Evolutionary conservation across 2,888 invertebrate genomes (phyloP).

Genomic region (Leptinotarsa tumamoca): DNA sequence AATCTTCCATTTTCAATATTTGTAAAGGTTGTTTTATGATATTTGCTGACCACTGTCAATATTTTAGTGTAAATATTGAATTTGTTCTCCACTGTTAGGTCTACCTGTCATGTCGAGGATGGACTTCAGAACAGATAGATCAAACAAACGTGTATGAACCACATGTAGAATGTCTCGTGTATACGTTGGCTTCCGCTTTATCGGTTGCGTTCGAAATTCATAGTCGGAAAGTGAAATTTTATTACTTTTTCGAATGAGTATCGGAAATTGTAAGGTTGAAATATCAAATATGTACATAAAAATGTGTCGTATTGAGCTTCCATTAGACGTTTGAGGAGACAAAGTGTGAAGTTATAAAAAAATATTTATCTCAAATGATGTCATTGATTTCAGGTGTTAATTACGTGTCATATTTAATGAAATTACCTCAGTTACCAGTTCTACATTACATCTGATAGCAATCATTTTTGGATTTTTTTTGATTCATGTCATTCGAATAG

Average conservation of each 20-base stretch:
- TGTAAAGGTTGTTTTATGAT: conserved; percentile 54
- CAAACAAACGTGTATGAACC: conserved; percentile 36
- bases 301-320: too few relatives aligned
- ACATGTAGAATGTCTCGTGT: conserved; percentile 16
- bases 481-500: too few relatives aligned
- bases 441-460: too few relatives aligned
- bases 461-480: too few relatives aligned
- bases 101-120: conserved; percentile 51
- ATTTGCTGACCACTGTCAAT: conserved; percentile 58
- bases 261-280: background rate
- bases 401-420: too few relatives aligned
- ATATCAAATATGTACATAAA: background rate
- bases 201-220: background rate
- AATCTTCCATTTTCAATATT: conserved; percentile 51
- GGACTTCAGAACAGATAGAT: conserved; percentile 45
- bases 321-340: too few relatives aligned
- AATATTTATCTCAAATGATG: too few relatives aligned
- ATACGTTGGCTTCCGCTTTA: conserved; percentile 9
- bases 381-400: too few relatives aligned
- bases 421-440: too few relatives aligned
- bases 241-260: background rate
- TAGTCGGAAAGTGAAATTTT: background rate
- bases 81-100: conserved; percentile 56
- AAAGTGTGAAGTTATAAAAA: too few relatives aligned
- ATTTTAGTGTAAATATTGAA: conserved; percentile 55